Evolutionary conservation across 2,888 invertebrate genomes (phyloP), one percentile per base, ranked within the genome.

Genomic region (Lycophotia porphyrea): DNA sequence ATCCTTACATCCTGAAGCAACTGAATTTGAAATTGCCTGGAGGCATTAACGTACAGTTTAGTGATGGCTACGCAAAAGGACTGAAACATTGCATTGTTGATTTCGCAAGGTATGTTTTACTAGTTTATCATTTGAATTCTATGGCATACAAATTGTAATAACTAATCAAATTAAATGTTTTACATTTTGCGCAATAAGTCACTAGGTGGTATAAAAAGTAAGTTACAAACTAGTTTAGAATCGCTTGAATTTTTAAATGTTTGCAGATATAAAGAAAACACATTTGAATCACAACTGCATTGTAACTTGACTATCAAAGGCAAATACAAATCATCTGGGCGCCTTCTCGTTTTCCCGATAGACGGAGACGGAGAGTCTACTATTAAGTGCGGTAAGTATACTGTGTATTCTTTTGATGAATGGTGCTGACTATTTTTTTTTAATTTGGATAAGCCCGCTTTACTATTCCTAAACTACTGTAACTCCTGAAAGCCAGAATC

Each of bases 261-360:
- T 81, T 76, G n/a, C 89, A 94, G 94, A 65, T 82, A 90, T 24
- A 71, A 78, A 52, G 88, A 84, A 21, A 87, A 93, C 55, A 88
- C 79, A 21, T 81, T 93, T 34, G 92, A 94, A 71, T 74, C 90
- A 1, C 90, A 91, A 70, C 81, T 93, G n/a, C 92, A 90, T 72
- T 95, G 95, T 80, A 93, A 93, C 81, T 80, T 94, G 64, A 90
- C 91, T 1, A 91, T 94, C 39, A 91, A 90, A 80, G 94, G 94
- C 13, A 93, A 91, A 80, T 95, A 95, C 80, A 90, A 86, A 49
- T 93, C 94, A 1, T 85, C 84, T 2, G 94, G 95, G 7, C 86
- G 84, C 47, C 85, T 95, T 52, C 88, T 94, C 0, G 82, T 93
- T 88, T 94, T 95, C 42, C 87, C 90, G 0, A 91, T 94, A 13